Percentiles rank a stretch among this genome's conserved stretches.
These are phyloP conservation scores for Sminthurides aquaticus DNA, from an alignment of 2,888 invertebrate species.

Conservation along the genomic window DNA sequence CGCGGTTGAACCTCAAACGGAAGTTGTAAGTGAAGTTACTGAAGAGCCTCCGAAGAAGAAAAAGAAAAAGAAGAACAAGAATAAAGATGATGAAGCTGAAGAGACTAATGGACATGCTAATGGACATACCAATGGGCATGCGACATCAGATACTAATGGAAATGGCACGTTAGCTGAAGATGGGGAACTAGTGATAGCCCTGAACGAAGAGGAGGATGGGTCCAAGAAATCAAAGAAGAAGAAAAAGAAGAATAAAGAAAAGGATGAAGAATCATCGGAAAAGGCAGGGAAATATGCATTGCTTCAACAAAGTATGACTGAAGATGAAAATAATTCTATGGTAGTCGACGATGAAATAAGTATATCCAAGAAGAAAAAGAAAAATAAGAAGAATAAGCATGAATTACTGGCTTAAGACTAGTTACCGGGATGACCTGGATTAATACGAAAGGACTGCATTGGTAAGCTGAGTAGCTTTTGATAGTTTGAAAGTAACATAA, in stretches of 20 bases:
- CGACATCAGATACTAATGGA: neutral
- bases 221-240: constrained; percentile 23
- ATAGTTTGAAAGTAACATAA: too few species aligned
- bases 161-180: neutral
- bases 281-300: neutral
- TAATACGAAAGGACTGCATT: too few species aligned
- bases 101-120: neutral
- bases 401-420: constrained; percentile 5
- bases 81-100: constrained; percentile 13
- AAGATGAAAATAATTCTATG: neutral
- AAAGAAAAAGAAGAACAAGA: constrained; percentile 24
- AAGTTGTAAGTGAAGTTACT: neutral
- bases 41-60: constrained; percentile 15
- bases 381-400: constrained; percentile 25
- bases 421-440: too few species aligned
- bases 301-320: neutral
- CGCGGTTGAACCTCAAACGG: constrained; percentile 5
- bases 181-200: neutral
- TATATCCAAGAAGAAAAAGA: constrained; percentile 25
- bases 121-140: neutral
- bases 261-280: neutral
- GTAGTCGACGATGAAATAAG: neutral
- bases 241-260: constrained; percentile 18
- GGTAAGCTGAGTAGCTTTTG: too few species aligned
- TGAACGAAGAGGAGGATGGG: constrained; percentile 8